Evolutionary conservation across 2,888 invertebrate genomes (phyloP), one percentile per base, ranked within the genome.

Genomic region (Pristionchus maxplancki): DNA sequence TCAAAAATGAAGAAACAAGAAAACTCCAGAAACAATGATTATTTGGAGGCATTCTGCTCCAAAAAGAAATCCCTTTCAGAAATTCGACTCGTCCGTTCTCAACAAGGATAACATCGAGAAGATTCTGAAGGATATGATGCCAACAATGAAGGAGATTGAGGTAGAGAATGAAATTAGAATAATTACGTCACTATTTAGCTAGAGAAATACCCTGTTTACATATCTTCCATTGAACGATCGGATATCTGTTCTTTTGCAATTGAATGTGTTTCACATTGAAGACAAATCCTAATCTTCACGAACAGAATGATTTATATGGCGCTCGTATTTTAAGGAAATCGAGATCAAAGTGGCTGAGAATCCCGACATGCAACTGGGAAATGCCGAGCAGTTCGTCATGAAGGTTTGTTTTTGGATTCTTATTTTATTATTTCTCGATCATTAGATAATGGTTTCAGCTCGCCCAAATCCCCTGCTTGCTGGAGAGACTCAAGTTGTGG

Each of bases 81-180:
- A 99, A 96, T 99, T 99, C 98, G 99, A 99, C 95, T 97, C 97
- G 1, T 97, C 98, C 0, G 98, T 99, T 82, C 97, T 99, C 95
- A 99, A 98, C 93, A 96, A 98, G 93, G 99, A 99, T 44, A 91
- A 91, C 88, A 95, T 95, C 71, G 95, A 97, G 96, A 99, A 99
- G 96, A 96, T 99, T 88, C 95, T 99, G 89, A 97, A 97, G n/a
- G 95, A 95, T 20, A 98, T 99, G 99, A 96, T 99, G 95, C 99
- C 99, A 44, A 97, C 97, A 2, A 58, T 90, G 20, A 98, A 98
- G 95, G 98, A 98, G 95, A 99, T 93, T 62, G 92, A 92, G 84
- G 87, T 90, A 91, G 90, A 48, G 44, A 6, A 44, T n/a, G n/a
- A n/a, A n/a, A n/a, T n/a, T n/a, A n/a, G n/a, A n/a, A n/a, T n/a